Percentiles rank a stretch among this genome's conserved stretches.
Conservation (phyloP, 2,888 invertebrate genomes). For the Drosophila mayaguana region DNA sequence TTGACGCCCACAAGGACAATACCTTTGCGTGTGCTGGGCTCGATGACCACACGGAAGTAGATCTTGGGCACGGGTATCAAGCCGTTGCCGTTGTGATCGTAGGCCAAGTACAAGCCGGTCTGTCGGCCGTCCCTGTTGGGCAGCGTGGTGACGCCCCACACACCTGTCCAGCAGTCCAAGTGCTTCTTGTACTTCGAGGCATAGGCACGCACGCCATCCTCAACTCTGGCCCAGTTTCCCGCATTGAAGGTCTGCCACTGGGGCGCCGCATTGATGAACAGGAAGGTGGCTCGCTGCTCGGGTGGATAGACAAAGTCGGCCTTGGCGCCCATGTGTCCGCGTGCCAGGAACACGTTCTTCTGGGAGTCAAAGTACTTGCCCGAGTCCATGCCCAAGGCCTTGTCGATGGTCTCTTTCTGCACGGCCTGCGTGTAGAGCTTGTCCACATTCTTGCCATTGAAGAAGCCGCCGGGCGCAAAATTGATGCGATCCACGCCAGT, state of each 20-base stretch:
- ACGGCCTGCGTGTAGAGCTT: slow-evolving; percentile 77
- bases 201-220: slow-evolving; percentile 85
- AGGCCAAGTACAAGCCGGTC: slow-evolving; percentile 81
- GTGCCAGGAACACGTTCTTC: slow-evolving; percentile 80
- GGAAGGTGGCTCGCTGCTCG: slow-evolving; percentile 86
- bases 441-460: slow-evolving; percentile 77
- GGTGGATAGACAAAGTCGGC: slow-evolving; percentile 86
- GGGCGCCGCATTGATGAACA: slow-evolving; percentile 86
- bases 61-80: slow-evolving; percentile 86
- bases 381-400: slow-evolving; percentile 73
- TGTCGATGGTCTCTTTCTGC: slow-evolving; percentile 80
- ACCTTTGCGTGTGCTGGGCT: slow-evolving; percentile 84
- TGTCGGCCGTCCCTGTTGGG: slow-evolving; percentile 84
- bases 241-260: slow-evolving; percentile 87
- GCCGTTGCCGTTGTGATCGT: slow-evolving; percentile 71
- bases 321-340: slow-evolving; percentile 86
- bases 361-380: slow-evolving; percentile 57
- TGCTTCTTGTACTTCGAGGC: slow-evolving; percentile 80
- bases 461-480: slow-evolving; percentile 78
- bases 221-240: slow-evolving; percentile 87
- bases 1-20: slow-evolving; percentile 86
- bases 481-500: slow-evolving; percentile 80
- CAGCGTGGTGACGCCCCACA: slow-evolving; percentile 86
- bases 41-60: slow-evolving; percentile 87
- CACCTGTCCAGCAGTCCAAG: slow-evolving; percentile 86